Base-by-base conservation (phyloP, 2,888 invertebrate genomes). In the Hydriomena furcata region DNA sequence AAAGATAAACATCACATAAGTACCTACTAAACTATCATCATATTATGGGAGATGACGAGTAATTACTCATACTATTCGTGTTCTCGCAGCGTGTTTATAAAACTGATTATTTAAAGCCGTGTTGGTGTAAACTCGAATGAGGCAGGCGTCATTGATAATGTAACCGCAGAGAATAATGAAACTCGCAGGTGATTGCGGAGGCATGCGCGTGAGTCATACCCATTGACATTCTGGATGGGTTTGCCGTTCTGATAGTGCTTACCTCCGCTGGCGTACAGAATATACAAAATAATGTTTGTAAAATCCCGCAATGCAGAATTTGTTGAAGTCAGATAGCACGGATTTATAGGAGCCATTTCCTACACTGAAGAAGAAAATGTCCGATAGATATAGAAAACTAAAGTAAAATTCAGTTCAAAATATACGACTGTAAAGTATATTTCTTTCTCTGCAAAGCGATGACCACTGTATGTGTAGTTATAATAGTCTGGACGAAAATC, bases 221-320 rank as follows among this genome's bases (percentile, higher is more conserved):
- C 71, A 80, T 82, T 81, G 76, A 73, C 71, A 82, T 82, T 80
- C 81, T 65, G 62, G 38, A 53, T 49, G 55, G 45, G 71, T 60
- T n/a, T 54, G 41, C 35, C 28, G 41, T 31, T 56, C 44, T 32
- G 50, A 46, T 43, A 41, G 42, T 54, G 41, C 12, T n/a, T 71
- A 63, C 68, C 64, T 66, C 61, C 47, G 47, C 56, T 28, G 12
- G 35, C 30, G 50, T 41, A 41, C 37, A 20, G 32, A 46, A 48
- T 45, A 23, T 43, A 32, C 48, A 23, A 51, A 50, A 28, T 41
- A 45, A 38, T 41, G 28, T 30, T 36, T 23, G 38, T 37, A 36
- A 34, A 38, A 44, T 31, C 28, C 27, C n/a, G 21, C 45, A 25
- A 7, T 17, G 31, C 20, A 1, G 27, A 23, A 21, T 34, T 35